Conservation (phyloP, 2,888 invertebrate species). For the Linnaemya vulpina region DNA sequence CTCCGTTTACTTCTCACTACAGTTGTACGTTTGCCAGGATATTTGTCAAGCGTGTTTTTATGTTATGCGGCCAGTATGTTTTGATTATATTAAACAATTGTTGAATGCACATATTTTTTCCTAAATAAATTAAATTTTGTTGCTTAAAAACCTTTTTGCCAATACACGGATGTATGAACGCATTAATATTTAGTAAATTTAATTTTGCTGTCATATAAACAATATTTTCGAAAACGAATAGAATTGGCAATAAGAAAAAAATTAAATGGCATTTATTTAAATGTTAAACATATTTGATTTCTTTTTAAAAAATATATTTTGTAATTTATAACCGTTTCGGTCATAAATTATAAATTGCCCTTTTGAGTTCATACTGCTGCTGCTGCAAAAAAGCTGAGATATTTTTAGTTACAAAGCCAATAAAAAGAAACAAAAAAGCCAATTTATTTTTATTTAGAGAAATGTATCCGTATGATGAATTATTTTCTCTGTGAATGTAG, state of each 20-base stretch:
- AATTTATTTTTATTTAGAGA: slow-evolving; percentile 32
- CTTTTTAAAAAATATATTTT: slow-evolving; percentile 35
- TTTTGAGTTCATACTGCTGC: slow-evolving; percentile 3
- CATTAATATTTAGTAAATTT: neutral
- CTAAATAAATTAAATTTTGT: too few species aligned
- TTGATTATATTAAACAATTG: too few species aligned
- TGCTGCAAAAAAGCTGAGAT: neutral
- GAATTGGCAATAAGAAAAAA: neutral
- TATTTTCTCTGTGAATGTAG: slow-evolving; percentile 9
- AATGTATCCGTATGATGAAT: slow-evolving; percentile 26
- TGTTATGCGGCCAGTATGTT: too few species aligned
- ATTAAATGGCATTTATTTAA: slow-evolving; percentile 30
- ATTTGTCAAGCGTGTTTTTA: too few species aligned
- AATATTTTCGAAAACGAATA: neutral
- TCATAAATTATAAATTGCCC: slow-evolving; percentile 60
- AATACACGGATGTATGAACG: too few species aligned
- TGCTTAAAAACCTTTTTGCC: too few species aligned
- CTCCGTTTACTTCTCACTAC: too few species aligned
- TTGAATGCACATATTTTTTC: too few species aligned
- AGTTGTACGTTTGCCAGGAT: too few species aligned
- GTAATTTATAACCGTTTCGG: slow-evolving; percentile 56
- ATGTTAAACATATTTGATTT: slow-evolving; percentile 50
- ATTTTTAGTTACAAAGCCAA: neutral
- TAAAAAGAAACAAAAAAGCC: neutral
- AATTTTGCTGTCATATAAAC: neutral